These are phyloP conservation scores for Palloptera scutellata DNA, from an alignment of 2,888 invertebrate genomes.

Conservation along the genomic window DNA sequence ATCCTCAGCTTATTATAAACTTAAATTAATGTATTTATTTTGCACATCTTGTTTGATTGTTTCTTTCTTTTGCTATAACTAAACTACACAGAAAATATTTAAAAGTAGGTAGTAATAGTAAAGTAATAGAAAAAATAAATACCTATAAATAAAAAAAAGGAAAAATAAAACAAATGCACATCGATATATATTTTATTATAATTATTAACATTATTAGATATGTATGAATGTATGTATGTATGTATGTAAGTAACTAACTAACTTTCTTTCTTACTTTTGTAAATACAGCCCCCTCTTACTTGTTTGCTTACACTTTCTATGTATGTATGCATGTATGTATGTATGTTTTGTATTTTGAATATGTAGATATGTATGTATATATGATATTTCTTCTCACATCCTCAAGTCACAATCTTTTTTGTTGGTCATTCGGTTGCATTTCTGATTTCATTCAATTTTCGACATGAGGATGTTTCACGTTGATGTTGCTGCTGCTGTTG, in stretches of 20 bases:
- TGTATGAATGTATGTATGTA: conserved; percentile 6
- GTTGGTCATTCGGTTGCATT: conserved; percentile 51
- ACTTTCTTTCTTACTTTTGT: background rate
- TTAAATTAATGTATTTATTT: conserved; percentile 7
- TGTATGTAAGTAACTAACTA: conserved; percentile 1
- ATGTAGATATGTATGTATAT: conserved; percentile 14
- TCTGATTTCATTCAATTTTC: conserved; percentile 54
- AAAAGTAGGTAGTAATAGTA: conserved; percentile 35
- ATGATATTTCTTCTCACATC: background rate
- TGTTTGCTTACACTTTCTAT: background rate
- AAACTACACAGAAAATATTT: conserved; percentile 38
- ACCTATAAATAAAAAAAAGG: conserved; percentile 26
- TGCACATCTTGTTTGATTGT: conserved; percentile 7
- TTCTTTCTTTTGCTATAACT: conserved; percentile 19
- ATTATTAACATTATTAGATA: background rate
- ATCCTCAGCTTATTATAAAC: background rate
- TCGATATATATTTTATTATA: background rate
- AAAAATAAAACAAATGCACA: conserved; percentile 17
- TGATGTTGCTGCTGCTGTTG: conserved; percentile 51
- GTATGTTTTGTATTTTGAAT: conserved; percentile 11
- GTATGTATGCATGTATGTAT: background rate
- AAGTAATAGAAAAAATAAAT: conserved; percentile 32
- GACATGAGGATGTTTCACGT: conserved; percentile 44
- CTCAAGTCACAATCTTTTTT: too few species aligned
- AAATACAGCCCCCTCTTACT: conserved; percentile 7